phyloP scores from a whole-genome alignment of 2,888 invertebrate species.

The Ernsta delagoae region DNA sequence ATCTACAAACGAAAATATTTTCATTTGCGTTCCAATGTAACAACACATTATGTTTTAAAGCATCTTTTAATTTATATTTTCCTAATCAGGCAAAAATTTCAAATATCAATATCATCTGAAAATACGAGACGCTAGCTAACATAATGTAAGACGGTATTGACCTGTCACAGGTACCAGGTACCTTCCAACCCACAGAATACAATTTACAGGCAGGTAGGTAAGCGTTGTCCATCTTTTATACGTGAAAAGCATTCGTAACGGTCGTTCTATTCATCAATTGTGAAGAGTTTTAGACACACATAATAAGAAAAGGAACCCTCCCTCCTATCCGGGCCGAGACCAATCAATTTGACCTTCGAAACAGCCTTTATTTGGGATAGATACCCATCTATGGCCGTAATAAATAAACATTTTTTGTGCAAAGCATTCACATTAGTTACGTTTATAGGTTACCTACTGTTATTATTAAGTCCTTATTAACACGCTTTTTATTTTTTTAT shows the following conservation, averaged over 20 bases:
- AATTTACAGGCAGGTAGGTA: background rate
- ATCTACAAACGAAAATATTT: too few species aligned
- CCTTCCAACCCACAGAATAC: background rate
- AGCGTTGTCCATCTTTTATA: background rate
- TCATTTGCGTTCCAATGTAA: background rate
- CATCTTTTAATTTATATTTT: too few species aligned
- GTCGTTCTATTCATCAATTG: constrained; percentile 16
- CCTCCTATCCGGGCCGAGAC: background rate
- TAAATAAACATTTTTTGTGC: background rate
- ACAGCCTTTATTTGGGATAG: constrained; percentile 9
- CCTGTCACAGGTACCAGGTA: background rate
- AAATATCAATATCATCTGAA: background rate
- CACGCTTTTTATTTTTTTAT: too few species aligned
- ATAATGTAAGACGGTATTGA: background rate
- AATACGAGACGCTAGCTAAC: background rate
- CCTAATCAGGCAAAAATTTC: too few species aligned
- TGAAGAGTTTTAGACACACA: constrained; percentile 9
- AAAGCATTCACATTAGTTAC: too few species aligned
- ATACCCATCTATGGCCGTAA: constrained; percentile 2
- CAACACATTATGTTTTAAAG: too few species aligned
- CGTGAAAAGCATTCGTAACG: constrained; percentile 2
- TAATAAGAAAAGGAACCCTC: constrained; percentile 8
- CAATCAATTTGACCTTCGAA: constrained; percentile 17
- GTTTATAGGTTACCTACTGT: too few species aligned
- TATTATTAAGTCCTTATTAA: too few species aligned